Percentiles rank a stretch among this genome's conserved stretches.
Evolutionary conservation across 2,888 invertebrate species (phyloP).

Genomic region (Chloroclystis v-ata): DNA sequence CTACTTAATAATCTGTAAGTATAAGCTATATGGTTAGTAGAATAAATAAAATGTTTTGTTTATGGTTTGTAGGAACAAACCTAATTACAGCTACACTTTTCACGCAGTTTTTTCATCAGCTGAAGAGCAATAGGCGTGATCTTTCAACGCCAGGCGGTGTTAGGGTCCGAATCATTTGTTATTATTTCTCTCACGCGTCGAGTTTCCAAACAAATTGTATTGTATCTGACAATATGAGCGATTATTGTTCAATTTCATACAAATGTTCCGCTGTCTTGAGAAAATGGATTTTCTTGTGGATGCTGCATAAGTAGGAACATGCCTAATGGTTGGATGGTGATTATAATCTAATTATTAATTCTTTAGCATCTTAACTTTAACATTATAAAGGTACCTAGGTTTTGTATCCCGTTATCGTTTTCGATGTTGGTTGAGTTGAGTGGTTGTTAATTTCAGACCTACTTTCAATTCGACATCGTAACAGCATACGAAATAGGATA

Average conservation of each 20-base stretch:
- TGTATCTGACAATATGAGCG: conserved; percentile 77
- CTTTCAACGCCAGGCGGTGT: conserved; percentile 77
- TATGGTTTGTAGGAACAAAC: background rate
- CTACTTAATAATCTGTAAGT: too few species aligned
- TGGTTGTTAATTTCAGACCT: too few species aligned
- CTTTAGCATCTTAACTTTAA: too few species aligned
- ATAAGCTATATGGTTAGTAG: too few species aligned
- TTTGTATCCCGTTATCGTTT: too few species aligned
- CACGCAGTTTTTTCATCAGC: conserved; percentile 66
- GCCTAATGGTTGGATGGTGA: too few species aligned
- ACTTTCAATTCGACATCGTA: too few species aligned
- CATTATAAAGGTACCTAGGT: too few species aligned
- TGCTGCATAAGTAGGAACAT: background rate
- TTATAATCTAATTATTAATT: too few species aligned
- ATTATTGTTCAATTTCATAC: conserved; percentile 73
- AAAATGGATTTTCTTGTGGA: conserved; percentile 27
- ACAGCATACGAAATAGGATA: too few species aligned
- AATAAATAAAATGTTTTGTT: background rate
- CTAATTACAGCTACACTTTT: background rate
- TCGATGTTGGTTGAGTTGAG: too few species aligned
- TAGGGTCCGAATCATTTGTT: conserved; percentile 77
- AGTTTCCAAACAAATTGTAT: conserved; percentile 76
- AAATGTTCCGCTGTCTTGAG: conserved; percentile 48
- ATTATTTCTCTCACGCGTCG: conserved; percentile 76
- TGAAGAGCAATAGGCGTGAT: conserved; percentile 75